A percentile compares a stretch with the other conserved stretches of the same genome.
These are phyloP conservation scores for Naja naja DNA, from an alignment of 2,113 vertebrate genomes.

Conservation along the genomic window DNA sequence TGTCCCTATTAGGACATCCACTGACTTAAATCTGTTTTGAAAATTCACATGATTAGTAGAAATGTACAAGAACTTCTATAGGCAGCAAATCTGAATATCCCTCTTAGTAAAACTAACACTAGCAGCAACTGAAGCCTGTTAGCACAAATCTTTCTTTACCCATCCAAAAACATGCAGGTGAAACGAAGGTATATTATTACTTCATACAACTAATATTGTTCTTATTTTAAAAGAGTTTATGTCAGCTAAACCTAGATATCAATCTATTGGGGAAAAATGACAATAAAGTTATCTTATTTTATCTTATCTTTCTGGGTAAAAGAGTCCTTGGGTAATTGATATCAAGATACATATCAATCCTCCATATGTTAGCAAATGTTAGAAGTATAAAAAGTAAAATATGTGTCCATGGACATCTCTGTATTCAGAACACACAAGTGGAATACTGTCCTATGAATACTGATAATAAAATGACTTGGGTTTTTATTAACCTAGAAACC, in stretches of 20 bases:
- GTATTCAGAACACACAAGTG: background rate
- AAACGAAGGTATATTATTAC: background rate
- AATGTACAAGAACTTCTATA: background rate
- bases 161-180: background rate
- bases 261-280: background rate
- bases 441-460: background rate
- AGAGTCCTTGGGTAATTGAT: background rate
- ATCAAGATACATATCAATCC: background rate
- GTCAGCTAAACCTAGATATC: background rate
- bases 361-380: background rate
- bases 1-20: background rate
- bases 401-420: background rate
- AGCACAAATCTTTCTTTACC: background rate
- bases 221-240: background rate
- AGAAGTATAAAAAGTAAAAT: background rate
- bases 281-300: too few species aligned
- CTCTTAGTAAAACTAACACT: background rate
- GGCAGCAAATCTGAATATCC: background rate
- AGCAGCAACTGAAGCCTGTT: background rate
- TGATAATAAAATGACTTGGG: background rate
- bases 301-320: background rate
- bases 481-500: background rate
- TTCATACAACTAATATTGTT: background rate
- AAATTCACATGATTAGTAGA: background rate
- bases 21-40: background rate